Evolutionary conservation across 2,797 vertebrate species (phyloP).

Genomic region (Apogon talboti): DNA sequence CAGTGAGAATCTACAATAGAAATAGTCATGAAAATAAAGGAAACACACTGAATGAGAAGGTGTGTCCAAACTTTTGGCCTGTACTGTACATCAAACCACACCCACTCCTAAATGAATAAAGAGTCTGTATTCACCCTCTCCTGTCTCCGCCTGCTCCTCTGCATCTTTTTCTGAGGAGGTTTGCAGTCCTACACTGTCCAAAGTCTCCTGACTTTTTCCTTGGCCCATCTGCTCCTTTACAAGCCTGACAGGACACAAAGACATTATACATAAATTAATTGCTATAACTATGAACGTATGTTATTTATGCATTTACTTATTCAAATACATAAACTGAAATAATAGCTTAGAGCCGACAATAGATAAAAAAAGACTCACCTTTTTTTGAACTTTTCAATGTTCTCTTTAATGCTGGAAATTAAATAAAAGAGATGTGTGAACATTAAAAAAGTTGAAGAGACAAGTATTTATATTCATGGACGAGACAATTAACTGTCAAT

Average conservation of each 20-base stretch:
- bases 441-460: too few relatives aligned
- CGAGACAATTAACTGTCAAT: too few relatives aligned
- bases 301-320: not conserved
- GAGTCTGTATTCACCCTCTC: constrained; percentile 59
- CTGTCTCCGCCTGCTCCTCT: constrained; percentile 45
- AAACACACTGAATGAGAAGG: too few relatives aligned
- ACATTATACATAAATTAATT: not conserved
- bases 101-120: not conserved
- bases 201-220: constrained; percentile 69
- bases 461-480: too few relatives aligned
- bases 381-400: constrained; percentile 78
- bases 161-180: constrained; percentile 57
- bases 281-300: too few relatives aligned
- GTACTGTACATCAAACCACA: too few relatives aligned
- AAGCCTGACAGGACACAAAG: constrained; percentile 62
- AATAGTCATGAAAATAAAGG: too few relatives aligned
- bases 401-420: constrained; percentile 82
- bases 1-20: too few relatives aligned
- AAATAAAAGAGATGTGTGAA: constrained; percentile 16
- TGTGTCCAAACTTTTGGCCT: too few relatives aligned
- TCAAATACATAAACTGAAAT: not conserved
- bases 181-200: constrained; percentile 62
- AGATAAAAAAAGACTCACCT: constrained; percentile 65
- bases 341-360: too few relatives aligned
- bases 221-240: constrained; percentile 63